These are phyloP conservation scores for Prionailurus bengalensis DNA, from an alignment of 2,113 vertebrate species.

Conservation along the genomic window DNA sequence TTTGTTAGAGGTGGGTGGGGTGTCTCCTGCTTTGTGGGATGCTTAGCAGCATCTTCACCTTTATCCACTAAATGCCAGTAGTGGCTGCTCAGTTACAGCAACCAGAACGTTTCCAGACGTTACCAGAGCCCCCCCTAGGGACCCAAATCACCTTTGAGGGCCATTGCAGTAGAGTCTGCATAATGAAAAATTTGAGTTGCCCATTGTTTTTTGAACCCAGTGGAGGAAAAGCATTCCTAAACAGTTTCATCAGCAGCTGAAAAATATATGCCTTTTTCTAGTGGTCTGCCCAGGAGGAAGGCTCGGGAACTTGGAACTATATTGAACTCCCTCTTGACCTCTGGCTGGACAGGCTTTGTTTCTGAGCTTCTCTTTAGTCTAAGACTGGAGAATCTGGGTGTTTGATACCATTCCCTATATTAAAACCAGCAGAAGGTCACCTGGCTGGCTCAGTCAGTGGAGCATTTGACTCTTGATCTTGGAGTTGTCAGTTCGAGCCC, in stretches of 20 bases:
- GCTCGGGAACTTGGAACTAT: not conserved
- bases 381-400: not conserved
- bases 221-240: constrained; percentile 5
- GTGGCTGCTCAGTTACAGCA: not conserved
- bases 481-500: not conserved
- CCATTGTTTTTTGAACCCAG: constrained; percentile 56
- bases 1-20: not conserved
- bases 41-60: not conserved
- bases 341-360: not conserved
- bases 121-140: not conserved
- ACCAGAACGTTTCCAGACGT: not conserved
- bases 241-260: constrained; percentile 40
- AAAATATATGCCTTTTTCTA: constrained; percentile 50
- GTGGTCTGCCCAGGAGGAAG: not conserved
- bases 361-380: constrained; percentile 2
- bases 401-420: not conserved
- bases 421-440: not conserved
- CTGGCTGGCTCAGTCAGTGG: not conserved
- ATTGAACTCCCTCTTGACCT: not conserved
- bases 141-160: not conserved
- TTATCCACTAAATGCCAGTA: not conserved
- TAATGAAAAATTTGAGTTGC: constrained; percentile 50
- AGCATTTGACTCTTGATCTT: not conserved
- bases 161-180: not conserved
- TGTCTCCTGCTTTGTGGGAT: not conserved